Conservation (phyloP, 2,113 vertebrate genomes). For the Benitochromis conjunctus region DNA sequence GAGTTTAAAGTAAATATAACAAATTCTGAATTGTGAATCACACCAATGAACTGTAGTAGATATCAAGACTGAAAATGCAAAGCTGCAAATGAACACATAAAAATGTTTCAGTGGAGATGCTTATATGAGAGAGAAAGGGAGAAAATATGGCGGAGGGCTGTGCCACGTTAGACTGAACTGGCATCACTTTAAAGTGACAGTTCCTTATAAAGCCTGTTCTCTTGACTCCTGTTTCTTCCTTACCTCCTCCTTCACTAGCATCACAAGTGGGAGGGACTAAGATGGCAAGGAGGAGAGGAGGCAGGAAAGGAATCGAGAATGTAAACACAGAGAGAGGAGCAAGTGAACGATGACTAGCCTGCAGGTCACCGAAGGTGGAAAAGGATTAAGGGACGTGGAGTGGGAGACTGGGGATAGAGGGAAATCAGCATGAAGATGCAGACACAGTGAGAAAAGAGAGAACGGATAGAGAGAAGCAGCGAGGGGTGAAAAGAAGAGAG, state of each 20-base stretch:
- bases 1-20: neutral
- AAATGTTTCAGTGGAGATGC: neutral
- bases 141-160: neutral
- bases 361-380: neutral
- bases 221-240: neutral
- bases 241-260: neutral
- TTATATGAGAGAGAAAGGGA: neutral
- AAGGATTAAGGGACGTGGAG: neutral
- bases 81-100: neutral
- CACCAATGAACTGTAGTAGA: neutral
- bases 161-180: neutral
- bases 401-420: neutral
- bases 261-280: neutral
- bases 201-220: neutral
- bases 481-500: conserved; percentile 1
- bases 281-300: neutral
- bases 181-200: neutral
- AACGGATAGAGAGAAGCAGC: neutral
- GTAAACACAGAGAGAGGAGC: neutral
- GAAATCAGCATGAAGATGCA: neutral
- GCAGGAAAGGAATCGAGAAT: neutral
- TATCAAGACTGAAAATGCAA: neutral
- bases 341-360: neutral
- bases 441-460: neutral
- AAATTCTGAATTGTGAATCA: neutral